Evolutionary conservation across 2,797 vertebrate genomes (phyloP).

Genomic region (Crotalus adamanteus): DNA sequence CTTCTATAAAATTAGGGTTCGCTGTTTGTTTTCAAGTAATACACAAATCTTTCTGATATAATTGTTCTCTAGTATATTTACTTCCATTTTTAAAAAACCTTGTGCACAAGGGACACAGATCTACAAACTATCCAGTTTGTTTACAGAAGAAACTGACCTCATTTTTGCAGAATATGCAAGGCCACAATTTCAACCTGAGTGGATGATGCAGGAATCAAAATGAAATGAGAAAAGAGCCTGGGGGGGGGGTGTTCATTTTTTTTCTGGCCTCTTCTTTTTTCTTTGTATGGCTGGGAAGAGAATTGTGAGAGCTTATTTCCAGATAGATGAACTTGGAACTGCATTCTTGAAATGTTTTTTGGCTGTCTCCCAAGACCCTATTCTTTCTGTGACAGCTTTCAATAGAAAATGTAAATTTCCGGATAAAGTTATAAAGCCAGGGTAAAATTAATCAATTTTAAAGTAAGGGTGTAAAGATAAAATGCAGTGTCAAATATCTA

Average conservation of each 20-base stretch:
- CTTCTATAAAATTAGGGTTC: conserved; percentile 47
- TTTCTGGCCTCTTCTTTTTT: not conserved
- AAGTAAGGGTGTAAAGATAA: not conserved
- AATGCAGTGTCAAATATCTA: not conserved
- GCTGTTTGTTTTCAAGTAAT: conserved; percentile 6
- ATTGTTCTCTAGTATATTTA: not conserved
- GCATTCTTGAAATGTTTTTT: not conserved
- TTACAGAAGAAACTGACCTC: conserved; percentile 9
- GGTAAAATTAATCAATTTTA: not conserved
- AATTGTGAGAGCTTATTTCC: not conserved
- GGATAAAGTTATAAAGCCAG: not conserved
- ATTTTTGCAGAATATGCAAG: not conserved
- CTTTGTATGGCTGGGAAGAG: not conserved
- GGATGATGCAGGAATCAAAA: not conserved
- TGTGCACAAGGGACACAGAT: not conserved
- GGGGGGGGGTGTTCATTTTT: not conserved
- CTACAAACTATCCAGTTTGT: conserved; percentile 15
- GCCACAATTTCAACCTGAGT: not conserved
- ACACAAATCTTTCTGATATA: not conserved
- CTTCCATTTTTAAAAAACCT: conserved; percentile 48
- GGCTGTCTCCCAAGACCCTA: not conserved
- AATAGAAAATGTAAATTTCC: not conserved
- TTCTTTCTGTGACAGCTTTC: not conserved
- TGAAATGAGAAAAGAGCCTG: not conserved
- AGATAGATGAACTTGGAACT: not conserved